A percentile compares a stretch with the other conserved stretches of the same genome.
phyloP scores from a whole-genome alignment of 1,140 invertebrate species.

The Brachionus rotundiformis region DNA sequence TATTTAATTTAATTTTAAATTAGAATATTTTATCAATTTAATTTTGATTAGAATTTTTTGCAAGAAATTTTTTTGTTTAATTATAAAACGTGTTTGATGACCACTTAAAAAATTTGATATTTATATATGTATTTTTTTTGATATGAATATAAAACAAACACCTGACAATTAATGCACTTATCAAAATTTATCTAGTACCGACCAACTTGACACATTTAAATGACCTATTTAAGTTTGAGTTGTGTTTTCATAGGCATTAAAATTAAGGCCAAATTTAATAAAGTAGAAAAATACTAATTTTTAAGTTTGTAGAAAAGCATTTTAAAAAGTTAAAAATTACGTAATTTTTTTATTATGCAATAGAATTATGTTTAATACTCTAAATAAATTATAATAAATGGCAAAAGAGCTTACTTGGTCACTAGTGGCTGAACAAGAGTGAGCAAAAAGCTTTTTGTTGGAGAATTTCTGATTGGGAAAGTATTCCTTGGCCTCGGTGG shows the following conservation, averaged over 20 bases:
- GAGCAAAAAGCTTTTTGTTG: not conserved
- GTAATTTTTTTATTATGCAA: not conserved
- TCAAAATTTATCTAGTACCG: not conserved
- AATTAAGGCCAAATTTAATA: not conserved
- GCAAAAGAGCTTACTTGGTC: not conserved
- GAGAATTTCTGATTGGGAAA: constrained; percentile 13
- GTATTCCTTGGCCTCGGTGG: not conserved
- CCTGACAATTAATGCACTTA: not conserved
- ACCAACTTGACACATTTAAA: not conserved
- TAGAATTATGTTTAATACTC: not conserved
- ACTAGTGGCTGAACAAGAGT: not conserved
- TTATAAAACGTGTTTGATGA: not conserved
- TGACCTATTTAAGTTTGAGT: not conserved
- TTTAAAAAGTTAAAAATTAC: not conserved
- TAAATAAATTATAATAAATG: not conserved
- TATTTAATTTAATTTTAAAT: not conserved
- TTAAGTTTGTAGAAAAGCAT: not conserved
- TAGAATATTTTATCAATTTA: too few species aligned
- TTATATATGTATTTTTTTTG: not conserved
- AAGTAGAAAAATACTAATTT: not conserved
- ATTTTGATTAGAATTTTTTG: too few species aligned
- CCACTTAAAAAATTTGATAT: not conserved
- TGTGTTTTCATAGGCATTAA: not conserved
- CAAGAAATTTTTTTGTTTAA: too few species aligned
- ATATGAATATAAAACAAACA: not conserved